Base-by-base conservation (phyloP, 2,888 invertebrate species). In the Melanargia galathea region DNA sequence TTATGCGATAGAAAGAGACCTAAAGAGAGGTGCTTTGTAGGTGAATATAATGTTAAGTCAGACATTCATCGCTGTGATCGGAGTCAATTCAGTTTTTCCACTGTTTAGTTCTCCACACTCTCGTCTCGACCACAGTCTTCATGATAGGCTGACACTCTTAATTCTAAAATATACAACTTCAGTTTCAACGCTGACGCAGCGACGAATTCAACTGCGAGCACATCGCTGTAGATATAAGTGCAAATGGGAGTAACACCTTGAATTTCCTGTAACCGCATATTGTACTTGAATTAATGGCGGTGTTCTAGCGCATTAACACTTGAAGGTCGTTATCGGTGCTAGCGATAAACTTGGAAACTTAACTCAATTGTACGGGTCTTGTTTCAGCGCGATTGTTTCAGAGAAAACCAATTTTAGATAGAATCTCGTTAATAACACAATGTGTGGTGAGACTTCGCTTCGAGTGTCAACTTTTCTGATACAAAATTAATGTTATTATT, bases 311-410 rank as follows among this genome's bases (percentile, higher is more conserved):
- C 73, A 75, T 75, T 74, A 71, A 72, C 74, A 73, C 73, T 65
- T 70, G 57, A 68, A 71, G 72, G 68, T 75, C 58, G 73, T 77
- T 78, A 78, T 75, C 73, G 73, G 74, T 60, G 72, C 68, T 69
- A 63, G 68, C 72, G 70, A 61, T 49, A 57, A 65, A 65, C 63
- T 65, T 60, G 46, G 38, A 48, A 62, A 65, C 56, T 60, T 63
- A 55, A 63, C 63, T 63, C 65, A 56, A 65, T 65, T 60, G 63
- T 52, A 65, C 56, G 48, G 60, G n/a, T 63, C 63, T 63, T 63
- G 63, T 65, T 63, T 55, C 10, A 48, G 20, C 20, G 38, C 60
- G 54, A 65, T 65, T 63, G 65, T 62, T 65, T 35, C 38, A 48
- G 52, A 60, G 51, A 43, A 60, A 60, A 56, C 65, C 56, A 60